phyloP scores from a whole-genome alignment of 1,140 invertebrate species.

The Rhopalosiphum padi region DNA sequence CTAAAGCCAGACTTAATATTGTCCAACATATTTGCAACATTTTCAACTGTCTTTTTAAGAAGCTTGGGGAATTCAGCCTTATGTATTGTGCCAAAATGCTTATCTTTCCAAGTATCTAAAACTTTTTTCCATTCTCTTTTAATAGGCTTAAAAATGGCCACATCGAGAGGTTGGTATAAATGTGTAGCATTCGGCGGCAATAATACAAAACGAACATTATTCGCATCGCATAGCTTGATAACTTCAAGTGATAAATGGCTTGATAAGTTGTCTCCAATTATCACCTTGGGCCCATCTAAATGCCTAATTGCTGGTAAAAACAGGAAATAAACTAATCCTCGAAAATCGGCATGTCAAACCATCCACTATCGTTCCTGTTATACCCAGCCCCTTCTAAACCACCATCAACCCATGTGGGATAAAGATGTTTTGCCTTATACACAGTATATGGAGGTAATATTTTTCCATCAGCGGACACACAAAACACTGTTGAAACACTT shows the following conservation, averaged over 20 bases:
- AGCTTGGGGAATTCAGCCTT: no score
- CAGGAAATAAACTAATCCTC: not conserved
- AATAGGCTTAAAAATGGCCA: not conserved
- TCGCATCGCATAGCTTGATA: not conserved
- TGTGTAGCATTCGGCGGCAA: not conserved
- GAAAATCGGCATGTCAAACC: not conserved
- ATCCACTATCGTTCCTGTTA: slow-evolving; percentile 54
- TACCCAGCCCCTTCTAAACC: slow-evolving; percentile 59
- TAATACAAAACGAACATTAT: not conserved
- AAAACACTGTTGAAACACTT: slow-evolving; percentile 60
- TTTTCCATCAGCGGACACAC: slow-evolving; percentile 59
- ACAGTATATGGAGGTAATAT: slow-evolving; percentile 60
- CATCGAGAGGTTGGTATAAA: not conserved
- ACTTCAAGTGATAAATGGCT: not conserved
- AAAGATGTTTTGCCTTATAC: slow-evolving; percentile 61
- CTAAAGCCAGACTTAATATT: no score
- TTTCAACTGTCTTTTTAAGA: no score
- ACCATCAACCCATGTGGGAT: slow-evolving; percentile 60
- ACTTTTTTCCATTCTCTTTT: not conserved
- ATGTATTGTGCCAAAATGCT: not conserved
- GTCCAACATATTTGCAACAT: no score
- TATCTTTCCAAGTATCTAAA: not conserved
- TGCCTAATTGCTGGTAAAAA: not conserved
- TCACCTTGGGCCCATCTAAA: not conserved
- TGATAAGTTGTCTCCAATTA: not conserved